These are phyloP conservation scores for Siniperca obscura DNA, from an alignment of 2,797 vertebrate genomes.

Conservation along the genomic window DNA sequence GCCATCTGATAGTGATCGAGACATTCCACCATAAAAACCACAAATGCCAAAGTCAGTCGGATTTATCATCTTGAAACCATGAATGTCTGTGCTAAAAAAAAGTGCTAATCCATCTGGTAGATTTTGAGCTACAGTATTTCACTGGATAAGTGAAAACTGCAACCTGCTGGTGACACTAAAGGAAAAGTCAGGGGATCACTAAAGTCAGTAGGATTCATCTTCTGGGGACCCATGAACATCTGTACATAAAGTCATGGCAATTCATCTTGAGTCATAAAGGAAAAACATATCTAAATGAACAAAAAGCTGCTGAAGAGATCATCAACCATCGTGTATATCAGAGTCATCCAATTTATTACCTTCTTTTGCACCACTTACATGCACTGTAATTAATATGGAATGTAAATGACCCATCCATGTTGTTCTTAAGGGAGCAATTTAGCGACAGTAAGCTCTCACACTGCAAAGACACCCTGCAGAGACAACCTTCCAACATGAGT, in stretches of 20 bases:
- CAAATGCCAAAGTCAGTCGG: background rate
- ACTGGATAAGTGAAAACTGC: background rate
- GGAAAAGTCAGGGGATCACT: background rate
- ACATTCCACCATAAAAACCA: background rate
- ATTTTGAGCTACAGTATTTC: background rate
- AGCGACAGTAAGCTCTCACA: background rate
- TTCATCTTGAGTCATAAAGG: background rate
- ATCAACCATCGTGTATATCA: background rate
- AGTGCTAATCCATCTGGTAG: background rate
- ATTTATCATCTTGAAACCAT: background rate
- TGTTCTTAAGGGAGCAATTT: constrained; percentile 36
- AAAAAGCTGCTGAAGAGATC: background rate
- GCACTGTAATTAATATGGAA: constrained; percentile 1
- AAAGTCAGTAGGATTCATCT: background rate
- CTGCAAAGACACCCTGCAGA: constrained; percentile 6
- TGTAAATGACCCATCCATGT: background rate
- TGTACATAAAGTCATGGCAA: background rate
- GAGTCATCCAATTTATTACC: background rate
- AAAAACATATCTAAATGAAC: background rate
- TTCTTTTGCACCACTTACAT: background rate
- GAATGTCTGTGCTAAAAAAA: background rate
- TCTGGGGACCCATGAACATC: background rate
- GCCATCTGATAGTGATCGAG: background rate
- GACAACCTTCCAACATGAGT: background rate
- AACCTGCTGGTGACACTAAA: background rate